Percentiles rank a stretch among this genome's conserved stretches.
Evolutionary conservation across 2,888 invertebrate genomes (phyloP).

Genomic region (Rhogogaster chlorosoma): DNA sequence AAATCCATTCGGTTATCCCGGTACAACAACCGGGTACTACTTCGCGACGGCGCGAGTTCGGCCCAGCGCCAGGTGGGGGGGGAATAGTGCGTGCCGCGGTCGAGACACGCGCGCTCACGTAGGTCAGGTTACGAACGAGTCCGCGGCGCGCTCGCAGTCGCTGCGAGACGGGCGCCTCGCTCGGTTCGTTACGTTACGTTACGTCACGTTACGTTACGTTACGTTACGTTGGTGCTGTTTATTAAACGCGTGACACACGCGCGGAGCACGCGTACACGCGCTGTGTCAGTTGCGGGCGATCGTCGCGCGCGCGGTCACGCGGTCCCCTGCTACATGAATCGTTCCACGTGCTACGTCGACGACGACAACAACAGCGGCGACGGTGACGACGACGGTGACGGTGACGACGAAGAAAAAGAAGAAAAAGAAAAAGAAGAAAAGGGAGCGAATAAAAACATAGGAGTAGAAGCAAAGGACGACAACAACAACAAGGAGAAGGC

Average conservation of each 20-base stretch:
- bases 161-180: conserved; percentile 51
- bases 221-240: conserved; percentile 5
- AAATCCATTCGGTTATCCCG: conserved; percentile 8
- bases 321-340: conserved; percentile 50
- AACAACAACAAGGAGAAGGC: not conserved
- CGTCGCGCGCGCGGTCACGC: conserved; percentile 57
- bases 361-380: conserved; percentile 38
- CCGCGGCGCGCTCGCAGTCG: conserved; percentile 44
- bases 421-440: not conserved
- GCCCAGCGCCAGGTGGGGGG: conserved; percentile 51
- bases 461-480: not conserved
- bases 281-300: conserved; percentile 57
- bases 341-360: conserved; percentile 48
- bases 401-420: not conserved
- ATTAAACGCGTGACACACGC: conserved; percentile 26
- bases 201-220: conserved; percentile 31
- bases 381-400: conserved; percentile 14
- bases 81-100: conserved; percentile 49
- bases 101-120: conserved; percentile 72
- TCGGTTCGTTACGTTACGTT: conserved; percentile 47
- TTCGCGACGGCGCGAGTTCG: conserved; percentile 41
- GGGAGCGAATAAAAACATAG: not conserved
- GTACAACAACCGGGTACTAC: conserved; percentile 37
- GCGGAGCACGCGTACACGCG: not conserved
- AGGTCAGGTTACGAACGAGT: conserved; percentile 78